A percentile compares a stretch with the other conserved stretches of the same genome.
These are phyloP conservation scores for Mesopsocus fuscifrons DNA, from an alignment of 2,888 invertebrate species.

Conservation along the genomic window DNA sequence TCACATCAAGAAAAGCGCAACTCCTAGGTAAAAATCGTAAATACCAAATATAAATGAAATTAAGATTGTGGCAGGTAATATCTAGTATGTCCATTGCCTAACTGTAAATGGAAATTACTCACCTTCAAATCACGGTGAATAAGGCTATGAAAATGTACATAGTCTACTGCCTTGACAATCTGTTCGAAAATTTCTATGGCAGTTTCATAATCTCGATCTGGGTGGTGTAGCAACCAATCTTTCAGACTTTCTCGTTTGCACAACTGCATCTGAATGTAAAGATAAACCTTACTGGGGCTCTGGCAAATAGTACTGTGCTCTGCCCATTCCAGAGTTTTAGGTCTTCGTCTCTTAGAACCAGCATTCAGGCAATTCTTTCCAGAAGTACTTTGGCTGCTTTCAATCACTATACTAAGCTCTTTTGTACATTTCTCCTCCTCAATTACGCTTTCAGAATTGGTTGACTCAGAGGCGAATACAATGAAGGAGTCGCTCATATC, in stretches of 20 bases:
- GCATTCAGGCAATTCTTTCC: slow-evolving; percentile 2
- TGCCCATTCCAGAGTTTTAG: not conserved
- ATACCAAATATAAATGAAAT: too few species aligned
- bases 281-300: slow-evolving; percentile 32
- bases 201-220: slow-evolving; percentile 22
- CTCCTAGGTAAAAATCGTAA: too few species aligned
- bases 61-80: too few species aligned
- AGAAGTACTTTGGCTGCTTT: not conserved
- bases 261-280: slow-evolving; percentile 97
- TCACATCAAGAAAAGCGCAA: too few species aligned
- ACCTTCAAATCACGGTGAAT: slow-evolving; percentile 95
- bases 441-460: slow-evolving; percentile 20
- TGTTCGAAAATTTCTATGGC: slow-evolving; percentile 63
- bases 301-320: not conserved
- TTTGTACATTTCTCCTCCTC: slow-evolving; percentile 15
- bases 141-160: slow-evolving; percentile 78
- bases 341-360: slow-evolving; percentile 7
- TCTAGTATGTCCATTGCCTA: too few species aligned
- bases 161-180: slow-evolving; percentile 86
- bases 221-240: slow-evolving; percentile 63
- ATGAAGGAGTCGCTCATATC: slow-evolving; percentile 28
- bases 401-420: slow-evolving; percentile 5
- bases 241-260: slow-evolving; percentile 75
- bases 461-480: slow-evolving; percentile 31
- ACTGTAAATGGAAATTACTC: too few species aligned